Percentiles rank a stretch among this genome's conserved stretches.
These are phyloP conservation scores for Corticium candelabrum DNA, from an alignment of 37 sponge, comb jelly and placozoan genomes.

Conservation along the genomic window DNA sequence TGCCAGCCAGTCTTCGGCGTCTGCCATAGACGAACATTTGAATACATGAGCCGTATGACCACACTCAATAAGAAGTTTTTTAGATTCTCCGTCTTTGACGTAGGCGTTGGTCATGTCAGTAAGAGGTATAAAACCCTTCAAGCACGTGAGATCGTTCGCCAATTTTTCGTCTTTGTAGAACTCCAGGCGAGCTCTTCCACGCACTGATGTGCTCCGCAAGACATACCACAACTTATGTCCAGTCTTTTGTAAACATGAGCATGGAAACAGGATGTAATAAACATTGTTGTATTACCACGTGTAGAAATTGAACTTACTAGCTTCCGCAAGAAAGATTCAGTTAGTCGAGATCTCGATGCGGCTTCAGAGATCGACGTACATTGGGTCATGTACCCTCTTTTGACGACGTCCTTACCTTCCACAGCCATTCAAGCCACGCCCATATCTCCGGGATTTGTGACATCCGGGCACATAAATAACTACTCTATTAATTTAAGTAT, in stretches of 20 bases:
- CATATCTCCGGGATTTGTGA: no score
- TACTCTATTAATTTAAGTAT: no score
- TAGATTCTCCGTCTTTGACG: background rate
- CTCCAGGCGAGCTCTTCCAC: background rate
- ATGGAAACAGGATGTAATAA: background rate
- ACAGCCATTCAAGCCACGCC: no score
- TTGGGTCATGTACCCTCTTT: no score
- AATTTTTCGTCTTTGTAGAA: background rate
- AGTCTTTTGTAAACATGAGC: no score
- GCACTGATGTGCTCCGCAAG: background rate
- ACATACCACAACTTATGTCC: background rate
- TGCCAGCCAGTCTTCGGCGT: background rate
- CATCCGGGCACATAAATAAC: no score
- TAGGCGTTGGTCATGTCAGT: background rate
- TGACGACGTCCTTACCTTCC: no score
- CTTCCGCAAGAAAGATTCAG: no score
- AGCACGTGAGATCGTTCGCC: background rate
- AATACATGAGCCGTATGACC: background rate
- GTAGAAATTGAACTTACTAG: no score
- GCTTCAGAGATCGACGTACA: no score
- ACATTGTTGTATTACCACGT: background rate
- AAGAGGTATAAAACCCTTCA: background rate
- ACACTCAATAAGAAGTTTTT: background rate
- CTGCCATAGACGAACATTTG: background rate
- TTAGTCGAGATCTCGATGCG: no score